A percentile compares a stretch with the other conserved stretches of the same genome.
phyloP scores from a whole-genome alignment of 2,888 invertebrate genomes.

The Cyclophora albipunctata region DNA sequence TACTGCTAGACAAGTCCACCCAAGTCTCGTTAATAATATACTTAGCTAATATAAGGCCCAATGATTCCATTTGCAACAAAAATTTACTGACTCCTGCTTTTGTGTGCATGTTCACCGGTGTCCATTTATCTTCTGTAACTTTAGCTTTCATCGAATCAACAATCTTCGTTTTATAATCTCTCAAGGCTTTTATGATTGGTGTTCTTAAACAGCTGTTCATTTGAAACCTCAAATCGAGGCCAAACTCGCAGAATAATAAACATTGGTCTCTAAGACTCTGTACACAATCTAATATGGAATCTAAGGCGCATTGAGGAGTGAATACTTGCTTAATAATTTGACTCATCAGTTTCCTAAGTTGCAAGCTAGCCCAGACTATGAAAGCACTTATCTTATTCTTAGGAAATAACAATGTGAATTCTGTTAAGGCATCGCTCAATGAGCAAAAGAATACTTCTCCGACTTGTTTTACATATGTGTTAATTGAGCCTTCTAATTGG shows the following conservation, averaged over 20 bases:
- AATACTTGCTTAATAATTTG: slow-evolving; percentile 92
- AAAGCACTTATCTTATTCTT: slow-evolving; percentile 79
- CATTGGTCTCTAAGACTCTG: slow-evolving; percentile 86
- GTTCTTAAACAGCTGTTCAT: slow-evolving; percentile 88
- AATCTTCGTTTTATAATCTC: slow-evolving; percentile 86
- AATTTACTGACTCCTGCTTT: slow-evolving; percentile 81
- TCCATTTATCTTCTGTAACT: slow-evolving; percentile 89
- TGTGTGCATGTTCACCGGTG: slow-evolving; percentile 85
- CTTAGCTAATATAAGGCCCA: slow-evolving; percentile 80
- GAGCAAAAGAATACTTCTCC: slow-evolving; percentile 90
- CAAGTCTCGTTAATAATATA: slow-evolving; percentile 79
- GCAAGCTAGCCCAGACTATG: slow-evolving; percentile 92
- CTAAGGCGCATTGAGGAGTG: slow-evolving; percentile 89
- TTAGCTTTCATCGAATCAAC: slow-evolving; percentile 86
- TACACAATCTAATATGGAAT: slow-evolving; percentile 90
- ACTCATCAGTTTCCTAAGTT: slow-evolving; percentile 85
- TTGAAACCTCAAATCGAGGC: slow-evolving; percentile 94
- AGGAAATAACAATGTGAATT: slow-evolving; percentile 83
- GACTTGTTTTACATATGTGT: slow-evolving; percentile 86
- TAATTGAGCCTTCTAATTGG: slow-evolving; percentile 86
- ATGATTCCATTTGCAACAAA: slow-evolving; percentile 80
- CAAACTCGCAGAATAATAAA: slow-evolving; percentile 76
- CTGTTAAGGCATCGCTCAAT: slow-evolving; percentile 80
- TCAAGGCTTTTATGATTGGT: slow-evolving; percentile 83
- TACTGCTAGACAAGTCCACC: slow-evolving; percentile 86